Base-by-base conservation (phyloP, 2,888 invertebrate species). In the Epiblema foenella region DNA sequence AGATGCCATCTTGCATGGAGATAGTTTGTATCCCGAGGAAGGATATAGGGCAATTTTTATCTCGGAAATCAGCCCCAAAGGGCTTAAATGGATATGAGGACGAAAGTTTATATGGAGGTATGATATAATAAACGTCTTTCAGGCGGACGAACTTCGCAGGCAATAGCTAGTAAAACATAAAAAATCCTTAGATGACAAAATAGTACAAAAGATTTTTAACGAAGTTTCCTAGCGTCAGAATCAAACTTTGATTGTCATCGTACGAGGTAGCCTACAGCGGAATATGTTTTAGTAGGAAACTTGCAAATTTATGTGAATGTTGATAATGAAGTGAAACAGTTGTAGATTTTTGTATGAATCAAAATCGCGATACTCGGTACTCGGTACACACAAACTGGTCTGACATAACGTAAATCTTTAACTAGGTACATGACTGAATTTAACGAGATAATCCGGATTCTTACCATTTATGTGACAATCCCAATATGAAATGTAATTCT, bases 361-460 rank as follows among this genome's bases (percentile, higher is more conserved):
- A 8, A 33, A 5, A 0, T 5, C 33, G 15, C 1, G n/a, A 46
- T 46, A n/a, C n/a, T n/a, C 7, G n/a, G n/a, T 46, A n/a, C n/a
- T n/a, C 7, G n/a, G n/a, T 46, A 46, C n/a, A 46, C 5, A 46
- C 63, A 18, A 58, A n/a, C 15, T 7, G 20, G 51, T 33, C 33
- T 5, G n/a, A 57, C 18, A 10, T 20, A n/a, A 15, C 29, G 24
- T 29, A n/a, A 8, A 56, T 24, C 29, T 56, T 20, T 33, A 33
- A 10, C 24, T 12, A 12, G 17, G 10, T 17, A 7, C 18, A 54
- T 66, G 20, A 51, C 49, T 58, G 12, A 59, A 5, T 69, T 18
- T 46, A 54, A 42, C 42, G n/a, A n/a, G 46, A 68, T 62, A 46
- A 62, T 69, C 15, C 49, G 10, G 49, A n/a, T 51, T 58, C 63